Conservation (phyloP, 2,797 vertebrate species). For the Paguma larvata region DNA sequence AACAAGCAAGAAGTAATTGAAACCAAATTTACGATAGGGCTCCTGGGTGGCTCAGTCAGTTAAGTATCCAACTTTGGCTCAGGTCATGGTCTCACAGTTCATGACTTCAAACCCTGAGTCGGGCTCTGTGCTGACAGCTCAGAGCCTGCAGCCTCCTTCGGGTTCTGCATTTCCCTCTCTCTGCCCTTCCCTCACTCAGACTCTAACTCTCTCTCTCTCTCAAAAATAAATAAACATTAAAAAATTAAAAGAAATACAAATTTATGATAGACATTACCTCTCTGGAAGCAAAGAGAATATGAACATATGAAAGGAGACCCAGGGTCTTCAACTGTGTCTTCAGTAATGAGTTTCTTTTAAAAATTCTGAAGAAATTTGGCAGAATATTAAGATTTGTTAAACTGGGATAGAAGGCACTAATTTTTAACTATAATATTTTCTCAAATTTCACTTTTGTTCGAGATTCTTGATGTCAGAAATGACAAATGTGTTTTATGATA, state of each 20-base stretch:
- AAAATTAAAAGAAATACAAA: background rate
- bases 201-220: no score
- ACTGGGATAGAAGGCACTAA: background rate
- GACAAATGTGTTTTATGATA: background rate
- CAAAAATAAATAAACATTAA: no score
- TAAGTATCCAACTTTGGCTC: no score
- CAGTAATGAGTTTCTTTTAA: background rate
- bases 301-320: background rate
- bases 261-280: background rate
- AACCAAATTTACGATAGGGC: background rate
- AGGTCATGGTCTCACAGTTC: no score
- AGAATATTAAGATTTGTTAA: background rate
- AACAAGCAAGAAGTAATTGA: background rate
- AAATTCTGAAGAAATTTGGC: background rate
- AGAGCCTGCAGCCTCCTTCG: no score
- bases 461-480: background rate
- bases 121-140: no score
- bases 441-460: background rate
- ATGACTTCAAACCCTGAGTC: no score
- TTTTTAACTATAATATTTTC: background rate
- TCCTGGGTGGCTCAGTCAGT: no score
- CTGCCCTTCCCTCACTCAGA: no score
- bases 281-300: background rate
- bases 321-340: background rate
- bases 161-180: no score